phyloP scores from a whole-genome alignment of 2,797 vertebrate genomes.

The Aulostomus chinensis region DNA sequence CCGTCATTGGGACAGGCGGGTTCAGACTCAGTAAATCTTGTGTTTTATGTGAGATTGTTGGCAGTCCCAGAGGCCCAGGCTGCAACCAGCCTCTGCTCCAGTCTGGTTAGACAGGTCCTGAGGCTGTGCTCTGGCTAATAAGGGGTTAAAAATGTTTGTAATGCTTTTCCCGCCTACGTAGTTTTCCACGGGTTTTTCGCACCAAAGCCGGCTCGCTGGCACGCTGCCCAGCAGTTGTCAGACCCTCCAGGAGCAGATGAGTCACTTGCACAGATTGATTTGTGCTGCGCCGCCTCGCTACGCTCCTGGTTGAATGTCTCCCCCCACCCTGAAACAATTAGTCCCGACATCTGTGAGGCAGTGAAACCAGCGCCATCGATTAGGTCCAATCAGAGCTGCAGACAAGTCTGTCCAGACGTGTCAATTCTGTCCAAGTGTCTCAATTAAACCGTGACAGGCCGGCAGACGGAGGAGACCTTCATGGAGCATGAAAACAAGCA shows the following conservation, averaged over 20 bases:
- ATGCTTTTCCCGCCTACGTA: conserved; percentile 35
- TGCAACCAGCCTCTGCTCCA: background rate
- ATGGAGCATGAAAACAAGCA: too few relatives aligned
- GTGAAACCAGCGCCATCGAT: conserved; percentile 13
- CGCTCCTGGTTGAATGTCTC: conserved; percentile 1
- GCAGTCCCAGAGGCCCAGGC: conserved; percentile 1
- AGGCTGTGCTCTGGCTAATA: conserved; percentile 22
- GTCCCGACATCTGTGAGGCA: too few relatives aligned
- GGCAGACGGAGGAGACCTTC: too few relatives aligned
- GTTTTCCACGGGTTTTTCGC: conserved; percentile 18
- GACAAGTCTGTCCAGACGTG: too few relatives aligned
- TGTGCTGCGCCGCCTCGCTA: conserved; percentile 35
- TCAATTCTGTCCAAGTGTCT: too few relatives aligned
- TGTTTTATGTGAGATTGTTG: background rate
- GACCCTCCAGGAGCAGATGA: conserved; percentile 49
- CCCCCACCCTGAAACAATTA: conserved; percentile 7
- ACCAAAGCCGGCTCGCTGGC: conserved; percentile 51
- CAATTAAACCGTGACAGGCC: too few relatives aligned
- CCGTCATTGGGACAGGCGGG: too few relatives aligned
- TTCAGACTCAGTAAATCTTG: too few relatives aligned
- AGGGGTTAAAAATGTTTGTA: conserved; percentile 42
- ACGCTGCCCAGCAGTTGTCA: conserved; percentile 41
- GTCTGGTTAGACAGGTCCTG: conserved; percentile 1
- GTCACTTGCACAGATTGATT: conserved; percentile 48
- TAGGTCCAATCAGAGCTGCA: too few relatives aligned